Evolutionary conservation across 1,140 invertebrate genomes (phyloP).

Genomic region (Calycopis cecrops): DNA sequence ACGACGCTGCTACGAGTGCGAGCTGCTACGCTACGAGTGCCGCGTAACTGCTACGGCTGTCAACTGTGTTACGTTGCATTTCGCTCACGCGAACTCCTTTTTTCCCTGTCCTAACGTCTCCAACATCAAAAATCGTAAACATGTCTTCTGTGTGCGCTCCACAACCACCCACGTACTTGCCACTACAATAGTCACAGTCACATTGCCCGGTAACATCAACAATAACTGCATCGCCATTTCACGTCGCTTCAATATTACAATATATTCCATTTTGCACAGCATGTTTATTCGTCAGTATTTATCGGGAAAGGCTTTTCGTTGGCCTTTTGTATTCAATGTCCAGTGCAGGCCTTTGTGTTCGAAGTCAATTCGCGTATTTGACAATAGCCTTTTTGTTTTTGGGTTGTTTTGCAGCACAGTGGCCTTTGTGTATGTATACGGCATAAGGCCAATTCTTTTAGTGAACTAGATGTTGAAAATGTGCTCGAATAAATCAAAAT

Average conservation of each 20-base stretch:
- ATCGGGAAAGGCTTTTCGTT: not conserved
- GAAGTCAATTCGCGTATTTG: constrained; percentile 2
- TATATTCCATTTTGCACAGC: constrained; percentile 11
- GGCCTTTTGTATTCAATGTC: not conserved
- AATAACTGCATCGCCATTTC: constrained; percentile 17
- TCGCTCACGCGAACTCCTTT: not conserved
- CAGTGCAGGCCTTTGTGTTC: not conserved
- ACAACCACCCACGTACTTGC: constrained; percentile 4
- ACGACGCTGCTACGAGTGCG: too few relatives aligned
- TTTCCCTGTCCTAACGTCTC: too few relatives aligned
- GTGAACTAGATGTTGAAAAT: too few relatives aligned
- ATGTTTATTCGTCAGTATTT: not conserved
- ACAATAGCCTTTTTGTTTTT: too few relatives aligned
- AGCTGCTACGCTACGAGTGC: too few relatives aligned
- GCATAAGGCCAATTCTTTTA: too few relatives aligned
- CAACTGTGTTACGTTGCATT: too few relatives aligned
- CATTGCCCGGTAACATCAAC: constrained; percentile 13
- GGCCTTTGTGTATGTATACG: too few relatives aligned
- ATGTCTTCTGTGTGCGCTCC: constrained; percentile 1
- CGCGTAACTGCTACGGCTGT: too few relatives aligned
- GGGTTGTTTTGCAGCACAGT: too few relatives aligned
- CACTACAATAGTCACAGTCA: constrained; percentile 11
- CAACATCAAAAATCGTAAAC: not conserved
- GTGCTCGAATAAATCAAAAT: too few relatives aligned
- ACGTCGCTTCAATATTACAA: constrained; percentile 13